Base-by-base conservation (phyloP, 2,797 vertebrate species). In the Dipus sagitta region DNA sequence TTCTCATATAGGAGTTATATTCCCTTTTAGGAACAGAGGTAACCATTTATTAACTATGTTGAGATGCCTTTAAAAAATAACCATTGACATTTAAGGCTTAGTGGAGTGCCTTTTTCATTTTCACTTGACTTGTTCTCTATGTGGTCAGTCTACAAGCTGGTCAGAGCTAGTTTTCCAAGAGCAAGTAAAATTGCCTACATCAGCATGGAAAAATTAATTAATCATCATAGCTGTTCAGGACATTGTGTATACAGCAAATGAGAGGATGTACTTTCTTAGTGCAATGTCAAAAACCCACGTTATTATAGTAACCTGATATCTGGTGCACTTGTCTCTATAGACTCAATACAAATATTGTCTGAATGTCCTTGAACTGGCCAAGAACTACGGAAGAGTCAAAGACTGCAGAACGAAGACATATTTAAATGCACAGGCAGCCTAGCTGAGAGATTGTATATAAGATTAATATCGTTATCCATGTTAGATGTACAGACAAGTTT, bases 181-280 rank as follows among this genome's bases (percentile, higher is more conserved):
- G 70, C 3, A 0, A 93, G 87, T 97, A 96, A 96, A 97, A 92
- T 88, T 97, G 96, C 71, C 62, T 77, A 52, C 70, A 94, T 94
- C 26, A 72, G 67, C 94, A 96, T 91, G 96, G 91, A 96, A 97
- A 97, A 98, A 96, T 30, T 93, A 95, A 97, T 95, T 94, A 90
- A 93, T 75, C 86, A 0, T 92, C 96, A 96, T 58, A 88, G 94
- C 86, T 95, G 65, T 85, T 95, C 72, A 82, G 94, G 94, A 96
- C 92, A 96, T 95, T 96, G 92, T 96, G 94, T 90, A 85, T 62
- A 68, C 26, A 96, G 80, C 91, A 95, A 96, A 91, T 90, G 78
- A 93, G 76, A 94, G 71, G 74, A 30, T 11, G 96, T 84, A 0
- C 80, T 95, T 77, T 94, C 93, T 93, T 42, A 0, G 68, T 94